Evolutionary conservation across 2,797 vertebrate genomes (phyloP).

Genomic region (Scomberomorus guttatus): DNA sequence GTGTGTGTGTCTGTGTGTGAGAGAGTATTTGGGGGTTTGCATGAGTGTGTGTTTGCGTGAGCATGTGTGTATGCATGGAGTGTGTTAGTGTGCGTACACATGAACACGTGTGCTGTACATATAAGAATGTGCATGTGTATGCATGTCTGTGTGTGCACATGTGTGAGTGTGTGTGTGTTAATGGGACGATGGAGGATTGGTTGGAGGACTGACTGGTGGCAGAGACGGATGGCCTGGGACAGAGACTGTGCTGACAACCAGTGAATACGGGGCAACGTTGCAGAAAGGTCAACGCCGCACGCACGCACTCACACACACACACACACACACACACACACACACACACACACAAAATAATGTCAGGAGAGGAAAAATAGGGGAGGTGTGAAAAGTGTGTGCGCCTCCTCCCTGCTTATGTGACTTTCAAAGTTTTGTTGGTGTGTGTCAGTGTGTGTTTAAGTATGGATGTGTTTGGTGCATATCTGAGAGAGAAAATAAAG

Average conservation of each 20-base stretch:
- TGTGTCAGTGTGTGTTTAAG: conserved; percentile 39
- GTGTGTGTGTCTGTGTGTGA: conserved; percentile 30
- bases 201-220: conserved; percentile 95
- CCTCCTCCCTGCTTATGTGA: conserved; percentile 70
- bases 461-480: conserved; percentile 32
- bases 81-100: conserved; percentile 14
- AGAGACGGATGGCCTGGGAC: conserved; percentile 94
- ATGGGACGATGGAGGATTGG: conserved; percentile 94
- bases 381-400: conserved; percentile 56
- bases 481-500: conserved; percentile 1
- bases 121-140: conserved; percentile 27
- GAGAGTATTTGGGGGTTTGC: not conserved
- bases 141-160: conserved; percentile 20
- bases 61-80: conserved; percentile 3
- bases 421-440: conserved; percentile 80
- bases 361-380: conserved; percentile 72
- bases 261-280: conserved; percentile 94
- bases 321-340: conserved; percentile 1
- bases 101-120: conserved; percentile 35
- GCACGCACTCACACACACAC: conserved; percentile 44
- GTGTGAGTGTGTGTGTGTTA: conserved; percentile 74
- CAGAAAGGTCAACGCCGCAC: conserved; percentile 94
- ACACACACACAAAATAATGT: conserved; percentile 62
- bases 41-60: conserved; percentile 9
- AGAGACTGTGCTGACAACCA: conserved; percentile 95